These are phyloP conservation scores for Melanotaenia boesemani DNA, from an alignment of 2,797 vertebrate genomes.

Conservation along the genomic window DNA sequence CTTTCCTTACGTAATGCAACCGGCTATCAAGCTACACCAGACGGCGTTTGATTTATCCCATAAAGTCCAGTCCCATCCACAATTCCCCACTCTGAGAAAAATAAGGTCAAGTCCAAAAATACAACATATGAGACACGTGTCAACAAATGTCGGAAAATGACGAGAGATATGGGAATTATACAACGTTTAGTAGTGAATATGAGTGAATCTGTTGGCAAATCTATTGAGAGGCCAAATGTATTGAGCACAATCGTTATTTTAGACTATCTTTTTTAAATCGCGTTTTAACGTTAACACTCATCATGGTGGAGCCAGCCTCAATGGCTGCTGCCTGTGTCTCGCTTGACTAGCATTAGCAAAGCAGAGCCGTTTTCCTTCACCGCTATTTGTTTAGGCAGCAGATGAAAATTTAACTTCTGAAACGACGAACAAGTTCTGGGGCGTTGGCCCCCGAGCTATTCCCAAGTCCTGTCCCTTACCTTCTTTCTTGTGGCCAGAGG, in stretches of 20 bases:
- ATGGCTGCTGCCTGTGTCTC: slow-evolving; percentile 79
- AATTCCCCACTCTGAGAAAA: slow-evolving; percentile 35
- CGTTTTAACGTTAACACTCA: slow-evolving; percentile 58
- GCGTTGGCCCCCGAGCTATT: slow-evolving; percentile 10
- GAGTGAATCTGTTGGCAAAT: accelerated
- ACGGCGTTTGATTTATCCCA: background rate
- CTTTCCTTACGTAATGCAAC: background rate
- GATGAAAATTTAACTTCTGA: background rate
- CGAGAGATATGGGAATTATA: background rate
- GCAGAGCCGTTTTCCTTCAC: slow-evolving; percentile 18
- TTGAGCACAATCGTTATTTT: background rate
- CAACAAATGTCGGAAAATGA: slow-evolving; percentile 47
- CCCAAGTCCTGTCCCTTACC: slow-evolving; percentile 60
- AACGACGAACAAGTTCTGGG: slow-evolving; percentile 5
- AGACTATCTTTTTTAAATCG: slow-evolving; percentile 20
- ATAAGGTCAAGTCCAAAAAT: slow-evolving; percentile 71
- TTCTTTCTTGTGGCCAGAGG: slow-evolving; percentile 58
- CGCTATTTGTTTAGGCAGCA: background rate
- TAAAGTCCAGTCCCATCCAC: background rate
- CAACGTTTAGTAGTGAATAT: background rate
- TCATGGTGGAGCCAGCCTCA: slow-evolving; percentile 81
- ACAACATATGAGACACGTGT: slow-evolving; percentile 64
- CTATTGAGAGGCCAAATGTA: accelerated
- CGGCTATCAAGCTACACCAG: background rate
- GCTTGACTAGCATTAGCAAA: slow-evolving; percentile 71